Conservation (phyloP, 53 echinoderm and acorn worm species). For the Arbacia lixula region DNA sequence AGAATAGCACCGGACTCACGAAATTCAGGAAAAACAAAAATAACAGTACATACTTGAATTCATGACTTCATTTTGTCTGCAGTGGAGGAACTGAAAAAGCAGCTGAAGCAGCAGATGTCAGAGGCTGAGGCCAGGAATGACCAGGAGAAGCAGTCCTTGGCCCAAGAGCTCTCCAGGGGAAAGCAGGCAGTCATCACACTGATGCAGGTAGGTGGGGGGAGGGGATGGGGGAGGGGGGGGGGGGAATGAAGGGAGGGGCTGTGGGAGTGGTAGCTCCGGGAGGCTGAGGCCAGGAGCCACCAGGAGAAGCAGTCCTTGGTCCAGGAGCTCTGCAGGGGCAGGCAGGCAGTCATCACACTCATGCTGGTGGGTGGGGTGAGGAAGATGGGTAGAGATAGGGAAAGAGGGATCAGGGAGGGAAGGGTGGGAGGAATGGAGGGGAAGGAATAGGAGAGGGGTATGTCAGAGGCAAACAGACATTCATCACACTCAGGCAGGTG, state of each 20-base stretch:
- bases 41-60: too few relatives aligned
- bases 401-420: not conserved
- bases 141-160: constrained; percentile 89
- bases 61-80: not conserved
- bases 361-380: constrained; percentile 71
- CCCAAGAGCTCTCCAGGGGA: constrained; percentile 92
- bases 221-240: not conserved
- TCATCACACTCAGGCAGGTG: too few relatives aligned
- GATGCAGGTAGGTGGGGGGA: constrained; percentile 78
- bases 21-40: too few relatives aligned
- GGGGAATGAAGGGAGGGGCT: not conserved
- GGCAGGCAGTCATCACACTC: constrained; percentile 84
- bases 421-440: not conserved
- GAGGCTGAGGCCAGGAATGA: constrained; percentile 77
- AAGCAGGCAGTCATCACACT: constrained; percentile 94
- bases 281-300: constrained; percentile 74
- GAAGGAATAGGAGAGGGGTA: not conserved
- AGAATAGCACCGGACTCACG: too few relatives aligned
- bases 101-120: constrained; percentile 71
- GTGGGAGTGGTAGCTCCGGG: constrained; percentile 46
- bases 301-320: constrained; percentile 85
- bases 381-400: not conserved
- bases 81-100: constrained; percentile 70
- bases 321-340: constrained; percentile 87
- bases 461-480: not conserved